phyloP scores from a whole-genome alignment of 2,797 vertebrate species.

The Arrhamphus sclerolepis region DNA sequence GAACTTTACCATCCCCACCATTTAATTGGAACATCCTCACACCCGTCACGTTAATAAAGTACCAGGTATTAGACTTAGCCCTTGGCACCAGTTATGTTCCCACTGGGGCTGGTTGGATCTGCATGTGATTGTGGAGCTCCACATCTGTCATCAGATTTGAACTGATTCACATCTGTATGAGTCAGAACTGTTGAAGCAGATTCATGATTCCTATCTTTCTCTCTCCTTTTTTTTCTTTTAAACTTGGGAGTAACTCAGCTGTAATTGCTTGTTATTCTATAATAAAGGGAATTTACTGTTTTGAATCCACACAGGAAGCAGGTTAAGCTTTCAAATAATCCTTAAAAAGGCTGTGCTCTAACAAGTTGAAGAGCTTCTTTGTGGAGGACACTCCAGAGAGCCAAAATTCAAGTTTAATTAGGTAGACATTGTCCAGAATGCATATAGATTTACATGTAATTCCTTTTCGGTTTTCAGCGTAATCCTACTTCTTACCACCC shows the following conservation, averaged over 20 bases:
- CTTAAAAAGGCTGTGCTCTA: slow-evolving; percentile 34
- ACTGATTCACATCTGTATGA: too few relatives aligned
- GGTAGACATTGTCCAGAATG: slow-evolving; percentile 59
- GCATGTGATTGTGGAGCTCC: too few relatives aligned
- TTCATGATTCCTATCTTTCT: slow-evolving; percentile 33
- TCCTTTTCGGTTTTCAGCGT: slow-evolving; percentile 61
- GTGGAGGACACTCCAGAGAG: slow-evolving; percentile 36
- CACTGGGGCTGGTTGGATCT: too few relatives aligned
- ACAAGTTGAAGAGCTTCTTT: slow-evolving; percentile 38
- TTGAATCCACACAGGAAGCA: slow-evolving; percentile 49
- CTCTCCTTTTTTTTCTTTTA: background rate
- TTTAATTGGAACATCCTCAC: slow-evolving; percentile 48
- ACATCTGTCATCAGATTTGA: too few relatives aligned
- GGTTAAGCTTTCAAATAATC: slow-evolving; percentile 55
- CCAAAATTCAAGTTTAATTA: slow-evolving; percentile 65
- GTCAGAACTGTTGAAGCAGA: slow-evolving; percentile 40
- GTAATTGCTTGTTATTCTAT: slow-evolving; percentile 28
- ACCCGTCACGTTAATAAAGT: slow-evolving; percentile 54
- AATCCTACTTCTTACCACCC: slow-evolving; percentile 68
- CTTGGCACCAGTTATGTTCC: slow-evolving; percentile 28
- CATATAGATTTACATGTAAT: slow-evolving; percentile 64
- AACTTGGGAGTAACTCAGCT: slow-evolving; percentile 14
- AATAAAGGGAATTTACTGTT: slow-evolving; percentile 47
- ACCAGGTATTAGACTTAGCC: slow-evolving; percentile 41
- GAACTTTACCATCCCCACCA: slow-evolving; percentile 38